Evolutionary conservation across 2,113 vertebrate species (phyloP).

Genomic region (Motacilla tschutschensis): DNA sequence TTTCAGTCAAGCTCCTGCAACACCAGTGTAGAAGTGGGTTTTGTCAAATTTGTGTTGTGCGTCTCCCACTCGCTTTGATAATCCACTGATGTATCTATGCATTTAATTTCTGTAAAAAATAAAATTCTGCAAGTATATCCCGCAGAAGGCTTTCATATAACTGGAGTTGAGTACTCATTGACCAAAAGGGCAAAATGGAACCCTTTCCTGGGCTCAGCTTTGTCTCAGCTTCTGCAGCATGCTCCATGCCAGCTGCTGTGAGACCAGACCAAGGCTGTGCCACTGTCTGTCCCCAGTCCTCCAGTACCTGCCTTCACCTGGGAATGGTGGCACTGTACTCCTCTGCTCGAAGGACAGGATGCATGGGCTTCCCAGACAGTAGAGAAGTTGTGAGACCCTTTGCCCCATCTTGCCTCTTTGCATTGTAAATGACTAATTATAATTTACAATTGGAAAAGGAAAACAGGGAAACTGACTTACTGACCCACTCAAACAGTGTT

Average conservation of each 20-base stretch:
- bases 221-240: not conserved
- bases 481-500: fast-evolving
- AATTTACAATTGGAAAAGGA: too few species aligned
- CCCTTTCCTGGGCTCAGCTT: fast-evolving
- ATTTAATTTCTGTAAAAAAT: not conserved
- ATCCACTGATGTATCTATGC: not conserved
- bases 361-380: fast-evolving
- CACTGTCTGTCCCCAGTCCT: fast-evolving
- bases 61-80: not conserved
- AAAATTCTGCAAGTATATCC: not conserved
- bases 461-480: not conserved
- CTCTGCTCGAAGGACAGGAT: fast-evolving
- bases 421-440: not conserved
- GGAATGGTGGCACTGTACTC: not conserved
- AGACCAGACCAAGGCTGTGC: not conserved
- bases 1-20: not conserved
- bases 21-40: not conserved
- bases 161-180: not conserved
- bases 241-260: fast-evolving
- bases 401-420: not conserved
- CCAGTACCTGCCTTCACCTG: not conserved
- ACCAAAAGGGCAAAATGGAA: not conserved
- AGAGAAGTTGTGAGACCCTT: not conserved
- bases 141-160: not conserved
- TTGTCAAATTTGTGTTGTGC: not conserved